Evolutionary conservation across 2,113 vertebrate genomes (phyloP).

Genomic region (Gallinago paraguaiae): DNA sequence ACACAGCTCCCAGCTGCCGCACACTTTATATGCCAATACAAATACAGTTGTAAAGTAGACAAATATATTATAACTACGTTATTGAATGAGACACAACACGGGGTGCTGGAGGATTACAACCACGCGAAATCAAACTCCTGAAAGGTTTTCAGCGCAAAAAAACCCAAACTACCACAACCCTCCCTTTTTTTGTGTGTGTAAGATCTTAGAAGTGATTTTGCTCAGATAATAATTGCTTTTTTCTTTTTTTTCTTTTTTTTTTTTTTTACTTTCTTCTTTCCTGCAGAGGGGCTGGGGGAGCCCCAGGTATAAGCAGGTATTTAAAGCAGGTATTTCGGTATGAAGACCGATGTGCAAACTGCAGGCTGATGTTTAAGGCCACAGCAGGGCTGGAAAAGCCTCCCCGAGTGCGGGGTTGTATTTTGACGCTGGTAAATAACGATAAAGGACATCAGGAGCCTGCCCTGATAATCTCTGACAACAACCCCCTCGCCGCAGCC

Average conservation of each 20-base stretch:
- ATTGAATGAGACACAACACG: slow-evolving; percentile 29
- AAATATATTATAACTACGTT: slow-evolving; percentile 52
- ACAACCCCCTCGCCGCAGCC: slow-evolving; percentile 68
- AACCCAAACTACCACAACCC: not conserved
- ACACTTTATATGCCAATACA: slow-evolving; percentile 50
- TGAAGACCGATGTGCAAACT: not conserved
- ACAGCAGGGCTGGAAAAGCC: not conserved
- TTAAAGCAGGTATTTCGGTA: not conserved
- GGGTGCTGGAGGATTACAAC: not conserved
- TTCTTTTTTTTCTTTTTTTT: no score
- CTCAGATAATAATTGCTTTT: not conserved
- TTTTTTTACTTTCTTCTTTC: no score
- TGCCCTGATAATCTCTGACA: slow-evolving; percentile 81
- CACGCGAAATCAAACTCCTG: not conserved
- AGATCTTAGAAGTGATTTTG: not conserved
- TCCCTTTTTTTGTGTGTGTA: not conserved
- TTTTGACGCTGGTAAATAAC: slow-evolving; percentile 71
- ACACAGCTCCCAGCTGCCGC: slow-evolving; percentile 34
- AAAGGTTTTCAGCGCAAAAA: not conserved
- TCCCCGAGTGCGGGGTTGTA: not conserved
- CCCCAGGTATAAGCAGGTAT: not conserved
- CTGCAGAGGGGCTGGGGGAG: not conserved
- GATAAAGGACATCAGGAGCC: slow-evolving; percentile 67
- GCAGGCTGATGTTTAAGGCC: not conserved
- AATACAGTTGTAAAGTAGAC: slow-evolving; percentile 58